Evolutionary conservation across 2,113 vertebrate species (phyloP).

Genomic region (Hypocryptadius cinnamomeus): DNA sequence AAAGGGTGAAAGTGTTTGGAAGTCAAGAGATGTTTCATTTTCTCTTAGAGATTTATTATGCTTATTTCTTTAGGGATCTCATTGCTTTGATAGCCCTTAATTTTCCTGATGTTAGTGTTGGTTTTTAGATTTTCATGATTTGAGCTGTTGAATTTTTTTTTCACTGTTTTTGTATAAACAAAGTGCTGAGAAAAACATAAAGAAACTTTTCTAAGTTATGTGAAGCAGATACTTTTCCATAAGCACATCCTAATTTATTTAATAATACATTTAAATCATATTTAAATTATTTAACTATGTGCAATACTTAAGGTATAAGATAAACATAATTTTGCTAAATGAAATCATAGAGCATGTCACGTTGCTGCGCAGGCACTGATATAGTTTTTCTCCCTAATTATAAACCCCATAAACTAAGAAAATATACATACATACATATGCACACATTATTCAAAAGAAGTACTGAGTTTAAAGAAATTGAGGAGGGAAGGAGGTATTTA

Average conservation of each 20-base stretch:
- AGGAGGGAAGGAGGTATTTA: conserved; percentile 41
- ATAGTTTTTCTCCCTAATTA: conserved; percentile 29
- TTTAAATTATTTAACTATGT: conserved; percentile 24
- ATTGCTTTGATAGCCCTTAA: background rate
- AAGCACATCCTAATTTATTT: conserved; percentile 26
- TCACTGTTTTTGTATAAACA: background rate
- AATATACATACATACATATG: conserved; percentile 6
- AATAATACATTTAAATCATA: conserved; percentile 32
- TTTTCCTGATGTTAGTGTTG: background rate
- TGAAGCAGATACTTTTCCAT: conserved; percentile 26
- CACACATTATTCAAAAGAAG: conserved; percentile 40
- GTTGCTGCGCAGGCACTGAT: background rate
- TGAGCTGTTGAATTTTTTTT: background rate
- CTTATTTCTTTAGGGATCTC: background rate
- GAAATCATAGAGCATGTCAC: conserved; percentile 40
- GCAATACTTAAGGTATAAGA: background rate
- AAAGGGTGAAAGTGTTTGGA: background rate
- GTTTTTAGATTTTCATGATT: background rate
- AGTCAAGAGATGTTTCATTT: background rate
- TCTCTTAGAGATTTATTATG: background rate
- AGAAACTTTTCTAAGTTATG: background rate
- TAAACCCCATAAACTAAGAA: conserved; percentile 39
- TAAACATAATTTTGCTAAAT: conserved; percentile 38
- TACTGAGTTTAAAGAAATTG: conserved; percentile 41
- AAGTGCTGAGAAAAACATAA: background rate